phyloP scores from a whole-genome alignment of 2,888 invertebrate genomes.

The Tetragnatha montana region DNA sequence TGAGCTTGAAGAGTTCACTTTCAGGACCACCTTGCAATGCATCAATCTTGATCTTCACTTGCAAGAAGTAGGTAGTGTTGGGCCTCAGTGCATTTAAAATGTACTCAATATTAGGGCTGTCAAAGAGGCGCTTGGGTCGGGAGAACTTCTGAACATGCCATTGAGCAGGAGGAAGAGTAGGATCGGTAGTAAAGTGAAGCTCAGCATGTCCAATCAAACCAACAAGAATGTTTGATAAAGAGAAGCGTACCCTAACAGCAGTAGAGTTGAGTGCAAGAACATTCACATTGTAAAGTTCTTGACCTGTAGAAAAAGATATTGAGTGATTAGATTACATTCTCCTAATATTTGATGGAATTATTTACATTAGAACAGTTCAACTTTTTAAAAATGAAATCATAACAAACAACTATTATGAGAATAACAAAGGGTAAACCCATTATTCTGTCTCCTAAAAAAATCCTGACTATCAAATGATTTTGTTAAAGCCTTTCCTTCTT shows the following conservation, averaged over 20 bases:
- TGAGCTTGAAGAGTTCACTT: slow-evolving; percentile 85
- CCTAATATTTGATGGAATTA: not conserved
- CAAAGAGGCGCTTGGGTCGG: slow-evolving; percentile 89
- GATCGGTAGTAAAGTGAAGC: slow-evolving; percentile 86
- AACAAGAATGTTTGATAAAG: slow-evolving; percentile 87
- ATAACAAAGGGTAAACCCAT: too few relatives aligned
- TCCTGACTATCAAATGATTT: too few relatives aligned
- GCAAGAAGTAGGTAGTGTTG: slow-evolving; percentile 87
- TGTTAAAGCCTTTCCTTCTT: too few relatives aligned
- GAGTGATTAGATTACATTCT: not conserved
- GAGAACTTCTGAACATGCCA: slow-evolving; percentile 92
- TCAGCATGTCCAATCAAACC: slow-evolving; percentile 91
- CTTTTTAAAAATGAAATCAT: not conserved
- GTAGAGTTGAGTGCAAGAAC: slow-evolving; percentile 84
- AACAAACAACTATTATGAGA: too few relatives aligned
- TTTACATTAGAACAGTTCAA: not conserved
- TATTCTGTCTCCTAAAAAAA: too few relatives aligned
- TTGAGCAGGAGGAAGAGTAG: slow-evolving; percentile 73
- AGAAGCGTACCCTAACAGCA: slow-evolving; percentile 87
- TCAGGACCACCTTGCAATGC: slow-evolving; percentile 86
- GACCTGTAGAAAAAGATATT: slow-evolving; percentile 57
- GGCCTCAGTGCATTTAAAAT: slow-evolving; percentile 86
- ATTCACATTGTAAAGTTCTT: slow-evolving; percentile 73
- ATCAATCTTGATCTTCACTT: slow-evolving; percentile 86
- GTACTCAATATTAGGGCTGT: slow-evolving; percentile 90